Base-by-base conservation (phyloP, 2,888 invertebrate species). In the Alloscopus bannaensis region DNA sequence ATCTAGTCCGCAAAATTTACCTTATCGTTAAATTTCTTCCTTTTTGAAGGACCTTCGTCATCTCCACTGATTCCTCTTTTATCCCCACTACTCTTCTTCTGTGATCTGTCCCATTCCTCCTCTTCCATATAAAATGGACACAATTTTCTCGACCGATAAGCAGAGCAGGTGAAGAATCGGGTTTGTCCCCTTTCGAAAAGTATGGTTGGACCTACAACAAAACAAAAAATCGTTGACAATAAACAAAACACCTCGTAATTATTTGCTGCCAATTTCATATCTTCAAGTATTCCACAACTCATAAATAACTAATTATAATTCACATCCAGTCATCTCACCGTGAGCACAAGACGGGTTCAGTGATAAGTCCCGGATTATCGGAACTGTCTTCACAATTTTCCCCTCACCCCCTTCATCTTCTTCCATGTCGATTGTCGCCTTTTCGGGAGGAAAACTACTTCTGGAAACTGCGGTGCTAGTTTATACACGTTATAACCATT, bases 81-180 rank as follows among this genome's bases (percentile, higher is more conserved):
- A 18, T 40, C 13, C 20, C 29, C 22, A 20, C n/a, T 40, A 4
- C 24, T 36, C n/a, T 20, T 26, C 47, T 28, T 26, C 36, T 28
- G 6, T n/a, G n/a, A n/a, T n/a, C 24, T 16, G 6, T 55, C 64
- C 80, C 80, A 80, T 13, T 71, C 45, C 18, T 76, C 80, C 18
- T 80, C 75, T 13, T 70, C n/a, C 52, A 75, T 47, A 42, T 60
- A 60, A 66, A 80, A 80, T 18, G 13, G 24, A 31, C 80, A 80
- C 6, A 80, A 31, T 24, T 69, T 64, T 26, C 62, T 40, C 4
- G 50, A 70, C 2, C 80, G 57, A 36, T 50, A 80, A n/a, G 80
- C 80, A n/a, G 80, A 80, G 26, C 80, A 80, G 11, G 76, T 13
- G 29, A 80, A 80, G 18, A 71, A 80, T 71, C 70, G 42, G 11